A percentile compares a stretch with the other conserved stretches of the same genome.
Evolutionary conservation across 92 coral and sea anemone genomes (phyloP).

Genomic region (Porites divaricata): DNA sequence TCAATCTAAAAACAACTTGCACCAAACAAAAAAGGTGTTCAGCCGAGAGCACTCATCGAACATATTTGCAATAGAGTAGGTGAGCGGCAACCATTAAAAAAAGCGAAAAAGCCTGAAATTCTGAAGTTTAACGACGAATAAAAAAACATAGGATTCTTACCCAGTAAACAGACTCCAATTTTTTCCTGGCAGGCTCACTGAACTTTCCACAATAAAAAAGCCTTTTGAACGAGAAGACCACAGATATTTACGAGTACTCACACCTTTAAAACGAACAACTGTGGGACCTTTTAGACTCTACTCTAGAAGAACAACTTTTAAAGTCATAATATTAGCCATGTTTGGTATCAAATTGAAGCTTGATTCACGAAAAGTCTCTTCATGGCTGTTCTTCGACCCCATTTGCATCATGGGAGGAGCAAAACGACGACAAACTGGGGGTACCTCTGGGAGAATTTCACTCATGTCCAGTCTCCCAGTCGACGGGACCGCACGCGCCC

Average conservation of each 20-base stretch:
- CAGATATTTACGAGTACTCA: background rate
- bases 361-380: conserved; percentile 4
- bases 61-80: background rate
- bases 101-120: conserved; percentile 8
- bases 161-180: background rate
- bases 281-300: too few species aligned
- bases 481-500: background rate
- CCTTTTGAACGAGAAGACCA: conserved; percentile 19
- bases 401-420: conserved; percentile 29
- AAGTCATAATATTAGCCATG: conserved; percentile 19
- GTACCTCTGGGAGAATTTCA: background rate
- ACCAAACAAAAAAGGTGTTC: too few species aligned
- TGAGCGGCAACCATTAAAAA: conserved; percentile 20
- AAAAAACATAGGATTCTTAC: conserved; percentile 30
- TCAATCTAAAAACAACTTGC: conserved; percentile 1
- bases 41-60: background rate
- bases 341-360: conserved; percentile 26
- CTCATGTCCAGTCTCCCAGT: background rate
- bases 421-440: conserved; percentile 14
- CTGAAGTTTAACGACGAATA: background rate
- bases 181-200: background rate
- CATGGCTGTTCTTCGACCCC: conserved; percentile 12
- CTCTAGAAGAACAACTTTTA: too few species aligned
- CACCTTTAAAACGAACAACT: too few species aligned
- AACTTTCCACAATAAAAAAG: background rate